Base-by-base conservation (phyloP, 2,797 vertebrate species). In the Gadopsis bispinosus region DNA sequence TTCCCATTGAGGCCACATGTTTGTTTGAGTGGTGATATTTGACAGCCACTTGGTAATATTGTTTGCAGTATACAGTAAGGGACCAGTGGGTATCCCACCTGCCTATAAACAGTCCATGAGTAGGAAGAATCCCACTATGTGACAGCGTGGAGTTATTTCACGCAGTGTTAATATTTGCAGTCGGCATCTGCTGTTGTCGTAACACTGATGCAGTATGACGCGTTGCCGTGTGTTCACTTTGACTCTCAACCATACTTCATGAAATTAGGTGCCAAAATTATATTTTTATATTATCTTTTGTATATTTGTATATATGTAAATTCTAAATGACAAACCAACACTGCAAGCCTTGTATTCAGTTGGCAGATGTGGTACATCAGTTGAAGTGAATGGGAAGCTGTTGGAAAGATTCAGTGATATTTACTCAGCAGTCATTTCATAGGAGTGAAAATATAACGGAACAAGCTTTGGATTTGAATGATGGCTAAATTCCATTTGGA, bases 111-210 rank as follows among this genome's bases (percentile, higher is more conserved):
- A 69, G 17, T 56, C 7, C 31, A 5, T 29, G 51, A 68, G 33
- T 3, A 43, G 35, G 29, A 50, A 77, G 51, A 66, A 60, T 22
- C 65, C 7, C 11, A 11, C 17, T 0, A 10, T 73, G 48, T 81
- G 70, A 54, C 14, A 53, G 2, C 3, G 43, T 48, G 20, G 56
- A 54, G 47, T 20, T 65, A 71, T 60, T 62, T 63, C 61, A 55
- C 19, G 48, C 39, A 37, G 67, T 53, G 69, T 55, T 74, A 39
- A 83, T 77, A 68, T 73, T 70, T 78, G 20, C 72, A 55, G 60
- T 45, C 31, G 14, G 60, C 67, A 55, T 73, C 69, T 77, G 73
- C 12, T 64, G 29, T 53, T 73, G 51, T 43, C 48, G 8, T 43
- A 71, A 68, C 50, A 69, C 60, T 39, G 51, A 47, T 48, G 17